Evolutionary conservation across 1,140 invertebrate genomes (phyloP).

Genomic region (Dufourea novaeangliae): DNA sequence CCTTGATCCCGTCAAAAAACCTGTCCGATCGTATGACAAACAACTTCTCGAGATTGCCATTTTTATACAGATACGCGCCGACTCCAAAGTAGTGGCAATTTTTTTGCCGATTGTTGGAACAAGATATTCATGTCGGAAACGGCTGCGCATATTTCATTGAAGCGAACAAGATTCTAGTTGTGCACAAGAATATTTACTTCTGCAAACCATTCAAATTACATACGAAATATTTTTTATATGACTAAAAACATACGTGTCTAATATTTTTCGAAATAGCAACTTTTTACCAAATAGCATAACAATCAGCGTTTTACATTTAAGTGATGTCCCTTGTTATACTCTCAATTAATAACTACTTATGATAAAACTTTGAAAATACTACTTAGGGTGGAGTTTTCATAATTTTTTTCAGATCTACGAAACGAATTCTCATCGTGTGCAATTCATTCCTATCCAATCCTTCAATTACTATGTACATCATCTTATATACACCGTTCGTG

Average conservation of each 20-base stretch:
- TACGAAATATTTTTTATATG: too few species aligned
- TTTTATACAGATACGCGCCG: background rate
- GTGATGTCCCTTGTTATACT: too few species aligned
- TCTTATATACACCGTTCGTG: background rate
- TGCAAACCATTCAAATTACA: too few species aligned
- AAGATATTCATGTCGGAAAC: background rate
- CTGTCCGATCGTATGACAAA: slow-evolving; percentile 18
- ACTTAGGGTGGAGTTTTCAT: too few species aligned
- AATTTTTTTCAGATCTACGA: too few species aligned
- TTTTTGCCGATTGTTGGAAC: background rate
- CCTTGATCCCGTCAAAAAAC: slow-evolving; percentile 11
- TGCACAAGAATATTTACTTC: too few species aligned
- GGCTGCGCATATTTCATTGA: background rate
- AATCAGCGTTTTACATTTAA: too few species aligned
- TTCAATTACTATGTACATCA: background rate
- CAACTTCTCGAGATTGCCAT: slow-evolving; percentile 23
- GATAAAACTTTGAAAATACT: too few species aligned
- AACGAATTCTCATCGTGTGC: background rate
- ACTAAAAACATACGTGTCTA: too few species aligned
- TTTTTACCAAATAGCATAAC: too few species aligned
- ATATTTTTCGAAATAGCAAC: too few species aligned
- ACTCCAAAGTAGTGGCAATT: background rate
- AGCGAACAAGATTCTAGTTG: background rate
- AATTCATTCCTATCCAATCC: background rate
- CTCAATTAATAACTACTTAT: too few species aligned